Evolutionary conservation across 2,797 vertebrate species (phyloP).

Genomic region (Varecia variegata): DNA sequence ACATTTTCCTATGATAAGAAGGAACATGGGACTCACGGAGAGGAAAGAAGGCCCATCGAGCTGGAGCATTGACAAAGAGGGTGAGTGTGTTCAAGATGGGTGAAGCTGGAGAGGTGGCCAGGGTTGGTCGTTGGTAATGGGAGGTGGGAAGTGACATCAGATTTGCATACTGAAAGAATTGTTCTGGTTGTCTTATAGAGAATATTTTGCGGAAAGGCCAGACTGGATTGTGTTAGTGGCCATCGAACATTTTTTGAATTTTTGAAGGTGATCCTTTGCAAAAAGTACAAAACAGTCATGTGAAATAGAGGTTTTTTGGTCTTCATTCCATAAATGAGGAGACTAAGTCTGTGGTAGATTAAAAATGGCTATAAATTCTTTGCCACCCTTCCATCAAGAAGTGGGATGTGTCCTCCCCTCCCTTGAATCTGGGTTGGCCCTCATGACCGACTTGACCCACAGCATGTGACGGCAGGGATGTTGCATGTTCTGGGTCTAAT

Average conservation of each 20-base stretch:
- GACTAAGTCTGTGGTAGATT: neutral
- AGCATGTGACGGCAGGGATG: fast-evolving
- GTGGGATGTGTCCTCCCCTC: neutral
- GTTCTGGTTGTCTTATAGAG: neutral
- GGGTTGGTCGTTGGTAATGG: neutral
- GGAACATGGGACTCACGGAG: neutral
- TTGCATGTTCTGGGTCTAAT: neutral
- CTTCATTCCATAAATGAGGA: neutral
- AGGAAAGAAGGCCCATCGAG: neutral
- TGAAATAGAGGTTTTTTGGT: neutral
- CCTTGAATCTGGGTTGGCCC: neutral
- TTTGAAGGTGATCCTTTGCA: neutral
- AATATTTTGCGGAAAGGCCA: neutral
- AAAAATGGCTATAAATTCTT: neutral
- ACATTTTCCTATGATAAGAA: neutral
- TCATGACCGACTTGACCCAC: neutral
- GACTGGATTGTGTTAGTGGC: neutral
- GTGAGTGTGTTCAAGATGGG: neutral
- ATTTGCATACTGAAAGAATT: neutral
- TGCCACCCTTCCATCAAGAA: neutral
- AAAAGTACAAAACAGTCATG: neutral
- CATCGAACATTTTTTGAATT: neutral
- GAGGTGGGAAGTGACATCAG: neutral
- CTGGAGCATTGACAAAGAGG: neutral
- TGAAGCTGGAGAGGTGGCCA: neutral